phyloP scores from a whole-genome alignment of 2,888 invertebrate genomes.

The Sclerodermus sp. region DNA sequence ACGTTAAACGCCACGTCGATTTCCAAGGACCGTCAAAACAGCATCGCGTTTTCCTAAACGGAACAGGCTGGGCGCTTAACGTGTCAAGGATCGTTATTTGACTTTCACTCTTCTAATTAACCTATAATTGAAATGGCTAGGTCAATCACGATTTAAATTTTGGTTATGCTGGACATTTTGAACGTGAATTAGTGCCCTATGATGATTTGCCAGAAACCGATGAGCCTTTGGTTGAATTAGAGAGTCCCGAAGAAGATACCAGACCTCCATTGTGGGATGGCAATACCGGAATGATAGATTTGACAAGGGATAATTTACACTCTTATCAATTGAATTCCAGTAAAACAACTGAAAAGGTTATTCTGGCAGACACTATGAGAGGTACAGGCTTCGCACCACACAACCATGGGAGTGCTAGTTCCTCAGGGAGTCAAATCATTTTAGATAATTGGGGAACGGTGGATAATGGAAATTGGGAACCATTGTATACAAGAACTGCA shows the following conservation, averaged over 20 bases:
- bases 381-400: no score
- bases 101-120: no score
- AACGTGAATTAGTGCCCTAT: constrained; percentile 52
- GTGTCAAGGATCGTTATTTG: no score
- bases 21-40: no score
- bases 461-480: constrained; percentile 53
- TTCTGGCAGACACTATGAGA: constrained; percentile 41
- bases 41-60: no score
- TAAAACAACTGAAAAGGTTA: constrained; percentile 39
- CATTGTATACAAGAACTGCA: constrained; percentile 50
- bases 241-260: constrained; percentile 43
- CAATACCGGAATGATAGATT: constrained; percentile 37
- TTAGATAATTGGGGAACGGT: constrained; percentile 51
- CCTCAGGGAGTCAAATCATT: not conserved
- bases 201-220: constrained; percentile 54
- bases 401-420: no score
- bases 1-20: no score
- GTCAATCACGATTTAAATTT: not conserved
- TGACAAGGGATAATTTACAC: constrained; percentile 33
- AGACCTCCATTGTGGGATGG: constrained; percentile 46
- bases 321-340: constrained; percentile 37
- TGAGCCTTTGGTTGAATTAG: constrained; percentile 49
- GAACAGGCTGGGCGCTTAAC: no score
- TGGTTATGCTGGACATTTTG: constrained; percentile 32
- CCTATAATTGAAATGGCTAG: no score